Evolutionary conservation across 1,140 invertebrate species (phyloP).

Genomic region (Holcopasites calliopsidis): DNA sequence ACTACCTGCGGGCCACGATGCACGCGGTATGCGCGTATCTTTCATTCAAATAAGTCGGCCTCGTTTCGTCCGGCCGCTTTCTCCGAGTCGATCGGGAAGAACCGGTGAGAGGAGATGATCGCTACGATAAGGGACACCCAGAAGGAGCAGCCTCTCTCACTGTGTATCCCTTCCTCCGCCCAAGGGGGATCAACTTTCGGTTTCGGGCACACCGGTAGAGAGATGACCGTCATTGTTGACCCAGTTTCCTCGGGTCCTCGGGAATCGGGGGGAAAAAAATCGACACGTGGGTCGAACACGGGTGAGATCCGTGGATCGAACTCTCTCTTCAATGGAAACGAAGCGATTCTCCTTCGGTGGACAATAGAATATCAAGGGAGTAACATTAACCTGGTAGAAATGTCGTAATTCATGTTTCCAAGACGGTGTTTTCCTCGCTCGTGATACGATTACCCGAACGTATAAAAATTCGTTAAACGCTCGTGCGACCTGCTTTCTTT

Average conservation of each 20-base stretch:
- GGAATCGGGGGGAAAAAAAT: slow-evolving; percentile 34
- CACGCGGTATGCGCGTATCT: slow-evolving; percentile 57
- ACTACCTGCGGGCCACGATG: slow-evolving; percentile 36
- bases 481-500: slow-evolving; percentile 35
- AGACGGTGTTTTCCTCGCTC: neutral
- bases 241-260: slow-evolving; percentile 17
- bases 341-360: too few species aligned
- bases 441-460: neutral
- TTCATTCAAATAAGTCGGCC: slow-evolving; percentile 69
- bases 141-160: slow-evolving; percentile 41
- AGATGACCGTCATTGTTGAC: slow-evolving; percentile 33
- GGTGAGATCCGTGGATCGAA: too few species aligned
- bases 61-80: slow-evolving; percentile 67
- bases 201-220: slow-evolving; percentile 60
- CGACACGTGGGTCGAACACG: slow-evolving; percentile 15
- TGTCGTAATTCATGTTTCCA: too few species aligned
- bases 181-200: slow-evolving; percentile 70
- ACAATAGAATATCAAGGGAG: too few species aligned
- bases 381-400: too few species aligned
- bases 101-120: slow-evolving; percentile 58
- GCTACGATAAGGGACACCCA: slow-evolving; percentile 60
- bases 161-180: slow-evolving; percentile 14
- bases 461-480: slow-evolving; percentile 21
- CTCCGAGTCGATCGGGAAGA: slow-evolving; percentile 64
- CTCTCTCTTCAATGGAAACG: too few species aligned